Conservation (phyloP, 2,113 vertebrate genomes). For the Daubentonia madagascariensis region DNA sequence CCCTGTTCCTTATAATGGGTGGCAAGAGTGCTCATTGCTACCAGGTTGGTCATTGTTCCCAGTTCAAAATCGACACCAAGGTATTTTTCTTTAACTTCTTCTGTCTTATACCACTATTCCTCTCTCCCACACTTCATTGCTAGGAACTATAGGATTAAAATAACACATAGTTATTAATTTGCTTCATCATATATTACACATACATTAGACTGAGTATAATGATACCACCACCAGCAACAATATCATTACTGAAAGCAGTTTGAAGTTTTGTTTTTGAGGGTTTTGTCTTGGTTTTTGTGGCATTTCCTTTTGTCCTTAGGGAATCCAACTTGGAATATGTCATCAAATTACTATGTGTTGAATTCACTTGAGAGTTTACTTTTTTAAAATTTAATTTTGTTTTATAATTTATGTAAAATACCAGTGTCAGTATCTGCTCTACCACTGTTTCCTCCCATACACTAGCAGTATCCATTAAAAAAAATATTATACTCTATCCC, state of each 20-base stretch:
- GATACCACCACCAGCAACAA: background rate
- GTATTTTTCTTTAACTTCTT: conserved; percentile 20
- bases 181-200: background rate
- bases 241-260: background rate
- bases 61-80: background rate
- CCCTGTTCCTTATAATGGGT: background rate
- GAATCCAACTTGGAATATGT: background rate
- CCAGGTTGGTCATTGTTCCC: background rate
- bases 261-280: background rate
- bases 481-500: background rate
- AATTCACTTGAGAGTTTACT: background rate
- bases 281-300: background rate
- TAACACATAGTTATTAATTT: background rate
- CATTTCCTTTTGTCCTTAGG: background rate
- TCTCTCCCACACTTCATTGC: background rate
- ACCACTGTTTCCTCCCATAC: background rate
- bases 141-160: background rate
- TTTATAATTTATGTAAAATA: conserved; percentile 22
- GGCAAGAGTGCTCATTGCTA: background rate
- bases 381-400: conserved; percentile 23
- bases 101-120: background rate
- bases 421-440: background rate
- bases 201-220: background rate
- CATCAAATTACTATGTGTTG: background rate
- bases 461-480: background rate